Base-by-base conservation (phyloP, 2,797 vertebrate genomes). In the Lagothrix lagotricha region DNA sequence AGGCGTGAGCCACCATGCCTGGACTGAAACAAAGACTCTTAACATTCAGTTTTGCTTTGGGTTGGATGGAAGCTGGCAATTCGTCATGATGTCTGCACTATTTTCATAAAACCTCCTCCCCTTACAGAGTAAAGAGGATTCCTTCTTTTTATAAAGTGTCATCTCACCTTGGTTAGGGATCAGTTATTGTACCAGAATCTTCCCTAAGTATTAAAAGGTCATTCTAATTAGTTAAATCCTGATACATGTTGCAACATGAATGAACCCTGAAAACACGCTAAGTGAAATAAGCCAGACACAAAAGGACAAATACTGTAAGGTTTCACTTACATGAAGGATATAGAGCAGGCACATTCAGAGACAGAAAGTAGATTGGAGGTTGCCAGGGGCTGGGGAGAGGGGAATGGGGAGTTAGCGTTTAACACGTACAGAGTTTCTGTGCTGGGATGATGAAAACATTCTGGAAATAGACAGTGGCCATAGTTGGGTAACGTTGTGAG, bases 401-500 rank as follows among this genome's bases (percentile, higher is more conserved):
- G 1, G 58, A 33, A 15, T 1, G 9, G 67, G 77, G 15, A 67
- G 7, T 8, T 22, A 8, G 4, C 52, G 22, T 57, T 83, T 22
- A 28, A 46, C 2, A 46, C 26, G 10, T 15, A 36, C 36, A 87
- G 67, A 48, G n/a, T 58, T 81, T 79, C 61, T 81, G 44, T 20
- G 30, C 7, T 5, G 80, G 33, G 50, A 92, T 19, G 48, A n/a
- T 19, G 30, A 83, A n/a, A 58, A 64, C 17, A 2, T 81, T 70
- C 85, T 77, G 19, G 80, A 72, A 86, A 83, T 4, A 6, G 75
- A 83, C 11, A 33, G 14, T 4, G 14, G 20, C 9, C 8, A 33
- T 0, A 13, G 2, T 7, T 22, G n/a, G 5, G 54, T 36, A n/a
- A 54, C 20, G 11, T 0, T 33, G 33, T 22, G 72, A 89, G 6